Percentiles rank a stretch among this genome's conserved stretches.
These are phyloP conservation scores for Hippocampus zosterae DNA, from an alignment of 2,113 vertebrate species.

Conservation along the genomic window DNA sequence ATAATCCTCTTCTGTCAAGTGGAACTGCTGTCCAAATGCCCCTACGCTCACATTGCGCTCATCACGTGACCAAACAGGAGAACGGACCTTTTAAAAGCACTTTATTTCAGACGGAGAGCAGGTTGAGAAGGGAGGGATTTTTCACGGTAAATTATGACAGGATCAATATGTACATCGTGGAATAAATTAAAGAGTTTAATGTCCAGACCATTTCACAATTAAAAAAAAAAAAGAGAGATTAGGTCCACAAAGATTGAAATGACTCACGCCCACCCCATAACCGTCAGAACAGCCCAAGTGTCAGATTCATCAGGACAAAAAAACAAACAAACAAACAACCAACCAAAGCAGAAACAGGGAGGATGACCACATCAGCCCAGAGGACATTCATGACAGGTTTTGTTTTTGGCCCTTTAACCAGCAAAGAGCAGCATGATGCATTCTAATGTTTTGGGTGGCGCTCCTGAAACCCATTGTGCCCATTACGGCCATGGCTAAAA, in stretches of 20 bases:
- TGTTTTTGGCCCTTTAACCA: not conserved
- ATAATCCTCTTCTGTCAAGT: too few species aligned
- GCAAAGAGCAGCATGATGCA: too few species aligned
- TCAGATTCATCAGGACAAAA: constrained; percentile 22
- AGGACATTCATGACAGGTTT: constrained; percentile 49
- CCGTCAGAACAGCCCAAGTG: constrained; percentile 17
- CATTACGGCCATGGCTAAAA: too few species aligned
- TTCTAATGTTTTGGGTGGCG: not conserved
- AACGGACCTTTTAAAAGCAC: constrained; percentile 60
- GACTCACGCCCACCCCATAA: constrained; percentile 2
- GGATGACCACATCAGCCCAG: constrained; percentile 29
- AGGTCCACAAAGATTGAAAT: not conserved
- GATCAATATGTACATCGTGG: constrained; percentile 70
- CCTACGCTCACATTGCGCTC: too few species aligned
- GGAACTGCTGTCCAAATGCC: too few species aligned
- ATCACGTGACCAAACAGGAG: constrained; percentile 19
- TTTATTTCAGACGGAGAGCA: constrained; percentile 69
- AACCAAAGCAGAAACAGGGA: constrained; percentile 5
- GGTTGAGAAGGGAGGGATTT: too few species aligned
- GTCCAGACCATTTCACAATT: constrained; percentile 25
- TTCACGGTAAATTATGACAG: constrained; percentile 39
- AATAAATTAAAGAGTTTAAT: constrained; percentile 65
- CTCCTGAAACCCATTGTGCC: too few species aligned
- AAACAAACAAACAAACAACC: not conserved
- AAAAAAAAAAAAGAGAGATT: not conserved